These are phyloP conservation scores for Dasyprocta punctata DNA, from an alignment of 2,113 vertebrate species.

Conservation along the genomic window DNA sequence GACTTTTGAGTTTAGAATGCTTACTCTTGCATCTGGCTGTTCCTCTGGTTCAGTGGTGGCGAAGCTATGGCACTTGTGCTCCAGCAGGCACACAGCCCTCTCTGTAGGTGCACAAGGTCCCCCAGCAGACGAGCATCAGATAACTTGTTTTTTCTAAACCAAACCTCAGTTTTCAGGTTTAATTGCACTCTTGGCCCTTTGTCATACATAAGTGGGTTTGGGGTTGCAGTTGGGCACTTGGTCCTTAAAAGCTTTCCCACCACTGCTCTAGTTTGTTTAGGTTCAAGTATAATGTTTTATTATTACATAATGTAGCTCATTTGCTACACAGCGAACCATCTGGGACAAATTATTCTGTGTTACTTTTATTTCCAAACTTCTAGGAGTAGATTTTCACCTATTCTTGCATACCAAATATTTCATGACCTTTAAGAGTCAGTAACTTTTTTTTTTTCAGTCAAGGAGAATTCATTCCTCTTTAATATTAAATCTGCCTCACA, in stretches of 20 bases:
- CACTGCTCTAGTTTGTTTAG: not conserved
- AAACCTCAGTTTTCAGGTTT: not conserved
- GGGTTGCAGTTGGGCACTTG: not conserved
- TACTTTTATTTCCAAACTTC: not conserved
- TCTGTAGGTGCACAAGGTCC: not conserved
- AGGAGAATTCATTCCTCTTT: not conserved
- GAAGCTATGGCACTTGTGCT: not conserved
- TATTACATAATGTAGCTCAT: not conserved
- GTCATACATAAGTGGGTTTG: not conserved
- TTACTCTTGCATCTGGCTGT: not conserved
- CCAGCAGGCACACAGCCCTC: not conserved
- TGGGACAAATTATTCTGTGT: slow-evolving; percentile 4
- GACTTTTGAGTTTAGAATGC: not conserved
- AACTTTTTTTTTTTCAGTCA: not conserved
- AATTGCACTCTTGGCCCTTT: not conserved
- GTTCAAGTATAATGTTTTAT: slow-evolving; percentile 32
- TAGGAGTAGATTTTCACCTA: slow-evolving; percentile 15
- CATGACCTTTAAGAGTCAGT: not conserved
- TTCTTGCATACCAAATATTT: not conserved
- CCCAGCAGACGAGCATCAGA: not conserved
- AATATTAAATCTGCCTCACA: not conserved
- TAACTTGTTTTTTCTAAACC: not conserved
- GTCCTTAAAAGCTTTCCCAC: not conserved
- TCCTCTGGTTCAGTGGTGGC: not conserved
- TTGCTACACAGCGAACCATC: not conserved